Percentiles rank a stretch among this genome's conserved stretches.
These are phyloP conservation scores for Cottus gobio DNA, from an alignment of 2,113 vertebrate genomes.

Conservation along the genomic window DNA sequence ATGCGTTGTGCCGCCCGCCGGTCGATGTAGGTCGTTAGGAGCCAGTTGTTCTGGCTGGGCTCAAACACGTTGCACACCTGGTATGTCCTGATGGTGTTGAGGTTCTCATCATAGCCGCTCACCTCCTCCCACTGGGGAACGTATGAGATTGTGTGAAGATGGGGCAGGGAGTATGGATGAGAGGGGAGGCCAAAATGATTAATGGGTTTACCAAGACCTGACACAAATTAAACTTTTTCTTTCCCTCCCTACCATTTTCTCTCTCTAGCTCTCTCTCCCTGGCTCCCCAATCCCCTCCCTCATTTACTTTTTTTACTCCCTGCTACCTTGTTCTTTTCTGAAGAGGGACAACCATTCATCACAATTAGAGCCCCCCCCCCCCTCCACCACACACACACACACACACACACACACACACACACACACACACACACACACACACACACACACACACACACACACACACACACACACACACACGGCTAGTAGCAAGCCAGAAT, in stretches of 20 bases:
- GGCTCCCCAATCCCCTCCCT: conserved; percentile 1
- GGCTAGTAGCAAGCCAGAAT: conserved; percentile 17
- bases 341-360: conserved; percentile 74
- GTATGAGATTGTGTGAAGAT: conserved; percentile 2
- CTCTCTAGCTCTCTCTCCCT: conserved; percentile 32
- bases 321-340: conserved; percentile 52
- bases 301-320: conserved; percentile 40
- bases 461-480: conserved; percentile 36
- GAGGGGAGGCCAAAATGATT: conserved; percentile 68
- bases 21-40: conserved; percentile 96
- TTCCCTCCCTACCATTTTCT: conserved; percentile 51
- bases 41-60: conserved; percentile 99
- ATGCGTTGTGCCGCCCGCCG: conserved; percentile 93
- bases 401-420: conserved; percentile 36
- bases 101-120: conserved; percentile 96
- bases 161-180: conserved; percentile 6
- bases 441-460: conserved; percentile 34
- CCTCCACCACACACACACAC: no score
- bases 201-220: conserved; percentile 78
- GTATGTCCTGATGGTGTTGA: conserved; percentile 97
- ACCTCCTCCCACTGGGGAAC: conserved; percentile 94
- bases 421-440: conserved; percentile 35
- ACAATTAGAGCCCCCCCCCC: conserved; percentile 77
- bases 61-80: conserved; percentile 99
- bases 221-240: conserved; percentile 76